Base-by-base conservation (phyloP, 2,797 vertebrate species). In the Manis crassicaudata region DNA sequence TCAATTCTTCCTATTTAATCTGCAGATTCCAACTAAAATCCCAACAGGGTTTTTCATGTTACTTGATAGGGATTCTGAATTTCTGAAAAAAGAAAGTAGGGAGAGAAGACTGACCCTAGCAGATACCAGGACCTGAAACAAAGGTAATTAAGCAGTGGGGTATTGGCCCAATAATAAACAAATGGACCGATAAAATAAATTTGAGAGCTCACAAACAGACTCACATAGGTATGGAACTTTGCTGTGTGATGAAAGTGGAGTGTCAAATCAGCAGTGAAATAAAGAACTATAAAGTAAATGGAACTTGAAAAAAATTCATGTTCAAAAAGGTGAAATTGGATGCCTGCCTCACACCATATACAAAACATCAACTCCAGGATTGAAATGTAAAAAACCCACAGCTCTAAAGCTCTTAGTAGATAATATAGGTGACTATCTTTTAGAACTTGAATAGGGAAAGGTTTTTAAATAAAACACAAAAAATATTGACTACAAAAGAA, bases 361-460 rank as follows among this genome's bases (percentile, higher is more conserved):
- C 52, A 58, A 92, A 92, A 63, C 8, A 68, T 79, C 79, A 92
- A 86, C 62, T 90, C 56, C 65, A 94, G 60, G 50, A 86, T 90
- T 68, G 20, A 96, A 92, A 88, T 68, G 63, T 75, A 68, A 94
- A 7, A 92, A 90, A 32, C 6, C 9, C 27, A 85, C 65, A 94
- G 73, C 82, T 95, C 77, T 67, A 83, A 94, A 89, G 56, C 87
- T 94, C 60, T 67, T 90, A 89, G 73, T 87, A 87, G 75, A 56
- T 96, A 96, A 85, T 62, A 35, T 29, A 87, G 58, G 23, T 86
- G 52, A 86, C 93, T 92, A 35, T 83, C 79, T 89, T 93, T 81
- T 87, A 96, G 46, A 79, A 94, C 67, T 88, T 94, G 81, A 83
- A 32, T 92, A 79, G 35, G 54, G 58, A 92, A 82, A 46, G 72